Evolutionary conservation across 2,888 invertebrate genomes (phyloP).

Genomic region (Baccha elongata): DNA sequence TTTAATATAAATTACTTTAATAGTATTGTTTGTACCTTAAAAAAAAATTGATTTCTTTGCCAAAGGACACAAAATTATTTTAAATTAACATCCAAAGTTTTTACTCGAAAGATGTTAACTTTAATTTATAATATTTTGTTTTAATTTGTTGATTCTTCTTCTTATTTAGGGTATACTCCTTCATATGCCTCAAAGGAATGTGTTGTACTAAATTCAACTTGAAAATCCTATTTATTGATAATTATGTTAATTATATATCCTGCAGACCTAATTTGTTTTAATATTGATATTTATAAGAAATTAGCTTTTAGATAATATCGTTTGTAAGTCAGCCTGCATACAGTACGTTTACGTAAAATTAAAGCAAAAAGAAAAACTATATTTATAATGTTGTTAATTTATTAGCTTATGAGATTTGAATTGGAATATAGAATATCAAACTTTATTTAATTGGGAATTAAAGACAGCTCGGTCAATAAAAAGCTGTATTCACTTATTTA

Average conservation of each 20-base stretch:
- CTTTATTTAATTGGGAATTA: too few relatives aligned
- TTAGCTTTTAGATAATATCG: conserved; percentile 65
- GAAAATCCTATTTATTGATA: conserved; percentile 68
- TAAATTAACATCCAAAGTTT: conserved; percentile 46
- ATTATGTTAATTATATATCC: conserved; percentile 64
- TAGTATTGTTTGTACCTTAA: conserved; percentile 57
- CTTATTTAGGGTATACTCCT: conserved; percentile 35
- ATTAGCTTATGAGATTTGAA: too few relatives aligned
- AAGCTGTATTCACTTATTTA: too few relatives aligned
- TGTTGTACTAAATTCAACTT: conserved; percentile 46
- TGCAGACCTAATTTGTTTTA: conserved; percentile 39
- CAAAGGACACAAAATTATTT: conserved; percentile 55
- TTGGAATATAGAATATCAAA: too few relatives aligned
- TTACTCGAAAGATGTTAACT: conserved; percentile 20
- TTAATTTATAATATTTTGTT: conserved; percentile 23
- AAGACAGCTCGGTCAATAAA: too few relatives aligned
- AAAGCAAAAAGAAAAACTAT: conserved; percentile 37
- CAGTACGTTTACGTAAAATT: conserved; percentile 55
- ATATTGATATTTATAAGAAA: conserved; percentile 60
- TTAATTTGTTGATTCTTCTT: conserved; percentile 45
- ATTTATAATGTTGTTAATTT: neutral
- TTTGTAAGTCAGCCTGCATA: conserved; percentile 60
- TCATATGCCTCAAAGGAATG: conserved; percentile 33
- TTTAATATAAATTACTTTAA: conserved; percentile 25
- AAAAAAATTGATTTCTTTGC: conserved; percentile 51